Evolutionary conservation across 2,888 invertebrate species (phyloP), one percentile per base, ranked within the genome.

Genomic region (Thera obeliscata): DNA sequence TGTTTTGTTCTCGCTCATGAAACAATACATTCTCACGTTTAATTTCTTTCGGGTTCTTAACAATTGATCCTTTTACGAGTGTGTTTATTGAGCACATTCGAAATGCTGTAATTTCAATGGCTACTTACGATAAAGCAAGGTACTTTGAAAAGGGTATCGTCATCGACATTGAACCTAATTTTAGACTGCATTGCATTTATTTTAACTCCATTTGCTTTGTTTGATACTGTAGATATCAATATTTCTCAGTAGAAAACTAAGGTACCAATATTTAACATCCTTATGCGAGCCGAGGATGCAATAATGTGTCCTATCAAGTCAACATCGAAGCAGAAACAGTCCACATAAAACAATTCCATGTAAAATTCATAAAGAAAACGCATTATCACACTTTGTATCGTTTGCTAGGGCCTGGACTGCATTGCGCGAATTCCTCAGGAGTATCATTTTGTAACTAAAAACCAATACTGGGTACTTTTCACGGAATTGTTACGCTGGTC

Each of bases 11-110:
- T 86, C 90, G 90, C 88, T 87, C 83, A 82, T 87, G 90, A 88
- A 93, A 93, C 93, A 93, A 93, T 93, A 91, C 91, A 87, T 93
- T 93, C 93, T 92, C 93, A 92, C 93, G 91, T 93, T 92, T 92
- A 92, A 93, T 93, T 93, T 90, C 90, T 90, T 91, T 91, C 87
- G 88, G 87, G 82, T 84, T 75, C 85, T 87, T 86, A 82, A 84
- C 91, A 91, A 93, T 92, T 89, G 91, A 88, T 90, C 89, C 88
- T 89, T 93, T 93, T 92, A 93, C 87, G 91, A 91, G 86, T 91
- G 90, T 93, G 93, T 93, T 93, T 93, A 93, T 93, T 92, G 90
- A 87, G 88, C 85, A 85, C 85, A 86, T 85, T 89, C 85, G 84
- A 87, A 88, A 88, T 88, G 86, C 88, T 84, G 87, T 87, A 89